Conservation (phyloP, 2,113 vertebrate genomes). For the Mirounga angustirostris region DNA sequence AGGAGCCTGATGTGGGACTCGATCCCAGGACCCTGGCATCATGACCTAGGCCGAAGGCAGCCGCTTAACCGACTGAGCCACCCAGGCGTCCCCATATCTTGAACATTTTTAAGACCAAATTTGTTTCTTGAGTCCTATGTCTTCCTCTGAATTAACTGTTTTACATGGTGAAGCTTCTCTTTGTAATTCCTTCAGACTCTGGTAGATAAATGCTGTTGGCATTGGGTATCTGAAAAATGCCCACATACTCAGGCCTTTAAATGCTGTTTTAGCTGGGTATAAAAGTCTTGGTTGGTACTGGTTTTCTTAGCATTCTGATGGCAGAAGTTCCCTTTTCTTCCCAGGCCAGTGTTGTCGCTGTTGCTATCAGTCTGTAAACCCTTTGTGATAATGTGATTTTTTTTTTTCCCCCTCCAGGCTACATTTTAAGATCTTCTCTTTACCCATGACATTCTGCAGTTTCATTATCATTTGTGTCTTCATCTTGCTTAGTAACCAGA, state of each 20-base stretch:
- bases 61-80: too few species aligned
- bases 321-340: neutral
- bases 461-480: slow-evolving; percentile 16
- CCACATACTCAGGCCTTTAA: neutral
- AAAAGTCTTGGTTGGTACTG: neutral
- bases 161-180: slow-evolving; percentile 15
- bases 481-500: neutral
- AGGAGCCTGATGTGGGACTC: too few species aligned
- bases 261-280: slow-evolving; percentile 42
- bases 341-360: neutral
- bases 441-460: neutral
- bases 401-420: neutral
- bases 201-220: neutral
- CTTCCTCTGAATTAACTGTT: neutral
- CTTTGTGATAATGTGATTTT: neutral
- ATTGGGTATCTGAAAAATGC: neutral
- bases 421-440: neutral
- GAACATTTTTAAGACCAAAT: neutral
- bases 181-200: neutral
- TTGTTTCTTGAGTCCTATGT: neutral
- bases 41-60: too few species aligned
- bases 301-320: slow-evolving; percentile 6
- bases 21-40: too few species aligned
- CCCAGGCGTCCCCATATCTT: too few species aligned
- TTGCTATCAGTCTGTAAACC: neutral